Base-by-base conservation (phyloP, 2,888 invertebrate genomes). In the Tanaodytes sp. region DNA sequence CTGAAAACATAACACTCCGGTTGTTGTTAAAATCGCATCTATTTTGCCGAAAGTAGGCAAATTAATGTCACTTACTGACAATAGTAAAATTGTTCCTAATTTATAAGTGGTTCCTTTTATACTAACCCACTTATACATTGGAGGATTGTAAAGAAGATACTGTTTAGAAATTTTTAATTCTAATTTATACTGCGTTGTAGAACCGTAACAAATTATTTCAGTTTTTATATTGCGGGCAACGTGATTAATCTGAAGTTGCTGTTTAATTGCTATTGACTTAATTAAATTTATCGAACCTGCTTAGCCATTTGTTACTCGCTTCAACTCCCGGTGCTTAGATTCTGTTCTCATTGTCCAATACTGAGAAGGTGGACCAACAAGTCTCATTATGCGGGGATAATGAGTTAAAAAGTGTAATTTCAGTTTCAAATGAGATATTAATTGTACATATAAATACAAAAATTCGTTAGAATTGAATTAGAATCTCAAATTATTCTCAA, bases 341-440 rank as follows among this genome's bases (percentile, higher is more conserved):
- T 46, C 46, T 0, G 11, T 20, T 18, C 57, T 36, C 57, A 57
- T 57, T 30, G 62, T 62, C 33, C 37, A 62, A 30, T 45, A 62
- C 2, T 14, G 12, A 16, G 3, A 9, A 4, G 40, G 16, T 27
- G 62, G 62, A 3, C 52, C 62, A 40, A 62, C 52, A 3, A 45
- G 9, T 18, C 15, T 43, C 20, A 52, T 62, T 2, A 51, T 20
- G 33, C 43, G 33, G 1, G 43, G 36, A 14, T 43, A 61, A 36
- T 61, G 51, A 12, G 27, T 0, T 4, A 61, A 9, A 42, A 51
- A 43, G 12, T 61, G 51, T 12, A 8, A 1, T 30, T 51, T 61
- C n/a, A 12, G 36, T 33, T 33, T 33, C n/a, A 33, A n/a, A 4
- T 8, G 36, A 4, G 11, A 8, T 4, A 33, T 33, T 12, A 33